Evolutionary conservation across 2,888 invertebrate species (phyloP).

Genomic region (Ichneumon xanthorius): DNA sequence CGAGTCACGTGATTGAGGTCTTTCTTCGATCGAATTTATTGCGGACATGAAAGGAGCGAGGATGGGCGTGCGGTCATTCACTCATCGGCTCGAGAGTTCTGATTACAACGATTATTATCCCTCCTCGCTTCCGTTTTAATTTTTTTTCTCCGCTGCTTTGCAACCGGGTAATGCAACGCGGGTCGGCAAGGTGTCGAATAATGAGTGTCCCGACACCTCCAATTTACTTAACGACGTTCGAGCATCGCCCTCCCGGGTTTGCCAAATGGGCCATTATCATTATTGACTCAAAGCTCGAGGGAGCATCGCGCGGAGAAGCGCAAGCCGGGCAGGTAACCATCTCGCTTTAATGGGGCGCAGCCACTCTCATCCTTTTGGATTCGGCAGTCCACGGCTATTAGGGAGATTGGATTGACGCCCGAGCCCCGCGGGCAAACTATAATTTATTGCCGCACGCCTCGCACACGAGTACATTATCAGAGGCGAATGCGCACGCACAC

Average conservation of each 20-base stretch:
- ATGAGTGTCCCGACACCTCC: constrained; percentile 68
- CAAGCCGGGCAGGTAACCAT: constrained; percentile 46
- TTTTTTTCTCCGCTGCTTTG: neutral
- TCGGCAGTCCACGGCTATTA: constrained; percentile 66
- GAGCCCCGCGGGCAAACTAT: constrained; percentile 56
- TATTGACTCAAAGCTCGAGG: constrained; percentile 70
- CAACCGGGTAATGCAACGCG: constrained; percentile 21
- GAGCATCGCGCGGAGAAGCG: constrained; percentile 42
- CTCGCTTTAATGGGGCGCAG: constrained; percentile 57
- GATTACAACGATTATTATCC: constrained; percentile 48
- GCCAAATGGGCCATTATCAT: constrained; percentile 75
- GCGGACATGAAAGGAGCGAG: constrained; percentile 8
- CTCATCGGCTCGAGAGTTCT: constrained; percentile 18
- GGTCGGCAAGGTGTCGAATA: constrained; percentile 54
- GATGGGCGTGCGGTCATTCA: constrained; percentile 20
- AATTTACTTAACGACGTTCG: constrained; percentile 74
- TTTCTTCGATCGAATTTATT: constrained; percentile 35
- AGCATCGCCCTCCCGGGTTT: constrained; percentile 52
- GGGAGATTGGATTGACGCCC: constrained; percentile 73
- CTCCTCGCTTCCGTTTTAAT: neutral
- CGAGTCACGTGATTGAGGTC: constrained; percentile 33
- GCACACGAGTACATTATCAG: constrained; percentile 29
- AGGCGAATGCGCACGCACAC: constrained; percentile 37
- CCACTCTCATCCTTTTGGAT: constrained; percentile 45
- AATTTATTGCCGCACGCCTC: constrained; percentile 70